Evolutionary conservation across 1,140 invertebrate genomes (phyloP).

Genomic region (Bradysia coprophila): DNA sequence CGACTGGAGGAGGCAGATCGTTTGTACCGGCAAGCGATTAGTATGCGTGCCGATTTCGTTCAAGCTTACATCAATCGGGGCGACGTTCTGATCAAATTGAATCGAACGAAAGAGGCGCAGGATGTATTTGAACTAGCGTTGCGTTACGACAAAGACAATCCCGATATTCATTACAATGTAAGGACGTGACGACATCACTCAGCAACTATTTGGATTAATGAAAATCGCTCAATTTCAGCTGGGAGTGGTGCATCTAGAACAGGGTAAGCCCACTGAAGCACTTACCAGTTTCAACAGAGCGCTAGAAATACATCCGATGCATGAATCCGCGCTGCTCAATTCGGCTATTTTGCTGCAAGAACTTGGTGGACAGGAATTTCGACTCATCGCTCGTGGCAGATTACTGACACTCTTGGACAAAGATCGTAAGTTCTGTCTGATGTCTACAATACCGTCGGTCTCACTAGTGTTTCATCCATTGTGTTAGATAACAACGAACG

Average conservation of each 20-base stretch:
- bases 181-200: too few relatives aligned
- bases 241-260: conserved; percentile 85
- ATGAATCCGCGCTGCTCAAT: conserved; percentile 86
- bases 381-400: conserved; percentile 57
- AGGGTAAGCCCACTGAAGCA: conserved; percentile 78
- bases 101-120: conserved; percentile 85
- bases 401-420: conserved; percentile 65
- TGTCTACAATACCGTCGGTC: too few relatives aligned
- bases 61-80: conserved; percentile 95
- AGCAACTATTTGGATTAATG: too few relatives aligned
- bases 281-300: conserved; percentile 85
- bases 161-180: conserved; percentile 95
- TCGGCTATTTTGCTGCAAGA: conserved; percentile 90
- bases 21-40: conserved; percentile 84
- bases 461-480: background rate
- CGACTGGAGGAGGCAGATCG: conserved; percentile 85
- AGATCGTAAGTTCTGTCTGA: conserved; percentile 33
- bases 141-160: conserved; percentile 84
- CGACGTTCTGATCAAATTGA: conserved; percentile 88
- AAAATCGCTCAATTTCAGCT: too few relatives aligned
- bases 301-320: conserved; percentile 80
- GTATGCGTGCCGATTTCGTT: conserved; percentile 92
- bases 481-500: conserved; percentile 56
- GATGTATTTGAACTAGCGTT: conserved; percentile 87
- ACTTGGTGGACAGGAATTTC: conserved; percentile 54